A percentile compares a stretch with the other conserved stretches of the same genome.
Conservation (phyloP, 2,797 vertebrate genomes). For the Lophotriccus pileatus region DNA sequence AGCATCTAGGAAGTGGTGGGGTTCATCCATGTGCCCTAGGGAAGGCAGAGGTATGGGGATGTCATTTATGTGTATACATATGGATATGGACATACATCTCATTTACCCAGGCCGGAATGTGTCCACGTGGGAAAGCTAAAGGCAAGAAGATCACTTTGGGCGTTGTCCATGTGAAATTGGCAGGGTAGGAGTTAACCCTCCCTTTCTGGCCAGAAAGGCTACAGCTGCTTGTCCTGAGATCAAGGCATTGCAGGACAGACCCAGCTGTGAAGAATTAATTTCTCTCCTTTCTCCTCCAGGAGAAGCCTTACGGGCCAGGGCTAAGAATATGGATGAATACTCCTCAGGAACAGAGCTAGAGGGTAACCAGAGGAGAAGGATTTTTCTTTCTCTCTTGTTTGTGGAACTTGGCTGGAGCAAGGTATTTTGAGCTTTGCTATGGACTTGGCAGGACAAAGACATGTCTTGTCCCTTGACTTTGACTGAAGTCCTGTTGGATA, state of each 20-base stretch:
- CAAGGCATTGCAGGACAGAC: conserved; percentile 48
- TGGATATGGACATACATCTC: not conserved
- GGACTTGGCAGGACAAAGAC: not conserved
- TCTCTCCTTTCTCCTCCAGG: not conserved
- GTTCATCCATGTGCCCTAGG: not conserved
- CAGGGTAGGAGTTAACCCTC: conserved; percentile 46
- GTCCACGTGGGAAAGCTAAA: not conserved
- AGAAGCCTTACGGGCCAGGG: not conserved
- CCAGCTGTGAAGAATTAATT: conserved; percentile 46
- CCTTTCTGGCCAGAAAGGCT: conserved; percentile 23
- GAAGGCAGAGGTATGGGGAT: not conserved
- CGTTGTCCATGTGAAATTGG: conserved; percentile 33
- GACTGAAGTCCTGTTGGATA: not conserved
- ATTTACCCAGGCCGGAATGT: not conserved
- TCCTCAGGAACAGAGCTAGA: not conserved
- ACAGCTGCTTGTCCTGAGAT: conserved; percentile 44
- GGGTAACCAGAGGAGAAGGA: not conserved
- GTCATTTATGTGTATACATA: not conserved
- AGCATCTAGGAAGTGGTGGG: not conserved
- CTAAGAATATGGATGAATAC: not conserved
- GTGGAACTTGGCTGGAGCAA: not conserved
- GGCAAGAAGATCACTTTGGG: conserved; percentile 28
- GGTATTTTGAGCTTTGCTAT: not conserved
- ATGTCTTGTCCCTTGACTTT: not conserved
- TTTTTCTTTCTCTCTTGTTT: not conserved